These are phyloP conservation scores for Gallirallus australis DNA, from an alignment of 2,797 vertebrate genomes.

Conservation along the genomic window DNA sequence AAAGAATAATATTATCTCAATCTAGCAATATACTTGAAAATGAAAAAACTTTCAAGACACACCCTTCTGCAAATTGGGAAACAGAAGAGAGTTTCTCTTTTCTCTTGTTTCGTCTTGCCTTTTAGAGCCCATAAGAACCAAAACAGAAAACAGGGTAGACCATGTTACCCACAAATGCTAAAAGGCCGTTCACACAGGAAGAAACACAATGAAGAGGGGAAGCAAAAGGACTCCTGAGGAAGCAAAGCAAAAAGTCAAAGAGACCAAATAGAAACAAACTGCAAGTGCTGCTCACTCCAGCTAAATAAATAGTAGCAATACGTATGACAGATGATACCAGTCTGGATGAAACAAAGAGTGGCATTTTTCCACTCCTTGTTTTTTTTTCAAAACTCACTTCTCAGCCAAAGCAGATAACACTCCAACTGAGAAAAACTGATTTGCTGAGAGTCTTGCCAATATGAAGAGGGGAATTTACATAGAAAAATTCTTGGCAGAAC, in stretches of 20 bases:
- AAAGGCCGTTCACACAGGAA: background rate
- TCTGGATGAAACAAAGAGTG: background rate
- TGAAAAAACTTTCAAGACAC: background rate
- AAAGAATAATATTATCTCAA: background rate
- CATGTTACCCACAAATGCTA: background rate
- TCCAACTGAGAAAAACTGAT: slow-evolving; percentile 19
- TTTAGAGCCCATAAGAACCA: background rate
- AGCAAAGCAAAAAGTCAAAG: slow-evolving; percentile 6
- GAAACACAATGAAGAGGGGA: background rate
- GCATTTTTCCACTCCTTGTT: slow-evolving; percentile 4
- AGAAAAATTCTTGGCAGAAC: background rate
- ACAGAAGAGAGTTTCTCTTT: background rate
- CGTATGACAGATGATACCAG: background rate
- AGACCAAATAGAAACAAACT: background rate
- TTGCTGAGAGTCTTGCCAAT: background rate
- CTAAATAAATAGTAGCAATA: slow-evolving; percentile 17
- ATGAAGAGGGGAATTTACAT: background rate
- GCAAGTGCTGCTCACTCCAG: background rate
- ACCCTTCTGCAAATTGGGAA: background rate
- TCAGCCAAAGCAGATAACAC: slow-evolving; percentile 29
- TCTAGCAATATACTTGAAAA: background rate
- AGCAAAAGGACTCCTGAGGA: background rate
- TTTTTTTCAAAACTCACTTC: slow-evolving; percentile 22
- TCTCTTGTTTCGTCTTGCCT: background rate
- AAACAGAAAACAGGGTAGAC: background rate